Percentiles rank a stretch among this genome's conserved stretches.
phyloP scores from a whole-genome alignment of 2,888 invertebrate genomes.

The Phorcus lineatus region DNA sequence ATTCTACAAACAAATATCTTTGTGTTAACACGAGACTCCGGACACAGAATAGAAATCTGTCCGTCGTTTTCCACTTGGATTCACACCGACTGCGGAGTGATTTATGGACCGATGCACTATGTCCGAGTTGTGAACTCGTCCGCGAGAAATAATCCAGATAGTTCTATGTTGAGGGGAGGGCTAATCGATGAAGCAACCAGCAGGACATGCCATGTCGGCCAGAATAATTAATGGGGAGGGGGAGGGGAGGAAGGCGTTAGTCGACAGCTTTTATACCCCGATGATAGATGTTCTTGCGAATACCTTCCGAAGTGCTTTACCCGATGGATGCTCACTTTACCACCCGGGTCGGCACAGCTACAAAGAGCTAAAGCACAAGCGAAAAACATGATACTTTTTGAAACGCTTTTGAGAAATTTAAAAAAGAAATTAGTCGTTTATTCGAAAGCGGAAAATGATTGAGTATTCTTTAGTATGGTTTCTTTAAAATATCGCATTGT shows the following conservation, averaged over 20 bases:
- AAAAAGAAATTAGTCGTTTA: not conserved
- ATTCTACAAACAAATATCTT: conserved; percentile 11
- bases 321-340: not conserved
- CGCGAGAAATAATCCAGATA: conserved; percentile 10
- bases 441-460: not conserved
- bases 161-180: not conserved
- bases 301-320: not conserved
- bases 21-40: not conserved
- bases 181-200: not conserved
- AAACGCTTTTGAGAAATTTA: not conserved
- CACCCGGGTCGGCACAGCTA: not conserved
- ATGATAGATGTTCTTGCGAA: not conserved
- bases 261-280: conserved; percentile 7
- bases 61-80: conserved; percentile 1
- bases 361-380: not conserved
- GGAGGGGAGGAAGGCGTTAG: not conserved
- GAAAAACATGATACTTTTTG: not conserved
- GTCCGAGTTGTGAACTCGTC: conserved; percentile 15
- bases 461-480: not conserved
- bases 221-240: conserved; percentile 13
- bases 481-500: not conserved
- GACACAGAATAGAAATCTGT: not conserved
- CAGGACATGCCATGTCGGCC: not conserved
- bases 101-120: conserved; percentile 10
- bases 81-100: conserved; percentile 10